Base-by-base conservation (phyloP, 2,113 vertebrate species). In the Leptocoma aspasia region DNA sequence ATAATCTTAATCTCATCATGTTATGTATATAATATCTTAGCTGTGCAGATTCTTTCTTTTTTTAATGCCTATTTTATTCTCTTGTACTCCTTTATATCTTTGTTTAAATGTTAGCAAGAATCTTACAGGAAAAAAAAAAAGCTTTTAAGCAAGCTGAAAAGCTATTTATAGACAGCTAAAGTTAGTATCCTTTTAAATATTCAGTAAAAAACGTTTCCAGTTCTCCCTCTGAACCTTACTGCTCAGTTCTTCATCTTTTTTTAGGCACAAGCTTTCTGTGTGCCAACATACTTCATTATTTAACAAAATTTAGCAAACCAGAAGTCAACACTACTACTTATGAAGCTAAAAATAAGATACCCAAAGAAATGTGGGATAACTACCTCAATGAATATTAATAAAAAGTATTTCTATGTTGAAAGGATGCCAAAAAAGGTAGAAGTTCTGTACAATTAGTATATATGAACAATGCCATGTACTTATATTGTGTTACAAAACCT, bases 171-270 rank as follows among this genome's bases (percentile, higher is more conserved):
- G 88, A 61, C 26, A 86, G 68, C 92, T 96, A 96, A 97, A 96
- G 60, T 94, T 96, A 97, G 95, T 45, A 92, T 77, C 83, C 47
- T 95, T 94, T 97, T 82, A 96, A 97, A 94, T 95, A 97, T 97
- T 95, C 81, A 96, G 50, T 71, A 85, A 97, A 94, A 94, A 95
- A 93, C 63, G 49, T 77, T 84, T 59, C 45, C 17, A 82, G 80
- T 53, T 90, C 92, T 95, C 73, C 78, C 68, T 95, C 78, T 97
- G 95, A 96, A 96, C 92, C 83, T 90, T 89, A 71, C 57, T 92
- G 63, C 59, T 81, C 65, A 89, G 86, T 91, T 97, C 80, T 92
- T 86, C 4, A 68, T 94, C 93, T 94, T 95, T 96, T 97, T 95
- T 96, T 96, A 96, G 94, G 42, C 72, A 90, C 53, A 71, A 64